Base-by-base conservation (phyloP, 2,113 vertebrate species). In the Lagenorhynchus albirostris region DNA sequence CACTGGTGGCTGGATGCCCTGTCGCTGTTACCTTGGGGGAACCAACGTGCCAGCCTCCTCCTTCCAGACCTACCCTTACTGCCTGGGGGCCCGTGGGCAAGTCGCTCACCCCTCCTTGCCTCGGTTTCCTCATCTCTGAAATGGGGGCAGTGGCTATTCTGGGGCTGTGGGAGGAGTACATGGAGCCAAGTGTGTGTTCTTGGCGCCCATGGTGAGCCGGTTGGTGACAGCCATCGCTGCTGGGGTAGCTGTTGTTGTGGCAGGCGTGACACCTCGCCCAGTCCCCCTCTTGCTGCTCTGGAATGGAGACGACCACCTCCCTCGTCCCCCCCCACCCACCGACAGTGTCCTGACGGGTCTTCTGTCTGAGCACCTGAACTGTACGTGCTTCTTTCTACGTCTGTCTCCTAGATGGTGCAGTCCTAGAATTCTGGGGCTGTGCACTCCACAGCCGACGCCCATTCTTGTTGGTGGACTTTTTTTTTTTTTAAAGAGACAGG, bases 101-200 rank as follows among this genome's bases (percentile, higher is more conserved):
- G 63, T 21, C 20, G 1, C 21, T 88, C 4, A 15, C 25, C 53
- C 63, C 36, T 81, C 18, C 0, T 7, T 70, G 81, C 60, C 76
- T 91, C 8, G 0, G 41, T 83, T 47, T 94, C n/a, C 13, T 81
- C 23, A 8, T 68, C 79, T 92, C 71, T 90, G 74, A 96, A 81
- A 55, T 63, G 38, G 55, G 58, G 84, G 12, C 76, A 50, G 0
- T 23, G 38, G n/a, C 38, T 36, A 2, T 23, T 4, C 44, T 31
- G 67, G 62, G 62, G 70, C 65, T 79, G 12, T n/a, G 58, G 58
- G 71, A 62, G 63, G 29, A 41, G 14, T 5, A 36, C 14, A 5
- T 15, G 26, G 4, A 41, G 79, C 58, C 18, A 11, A 65, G 38
- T 11, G 14, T 31, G 41, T 29, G 13, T 58, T 23, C 63, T 17